phyloP scores from a whole-genome alignment of 2,113 vertebrate genomes.

The Nothocercus julius region DNA sequence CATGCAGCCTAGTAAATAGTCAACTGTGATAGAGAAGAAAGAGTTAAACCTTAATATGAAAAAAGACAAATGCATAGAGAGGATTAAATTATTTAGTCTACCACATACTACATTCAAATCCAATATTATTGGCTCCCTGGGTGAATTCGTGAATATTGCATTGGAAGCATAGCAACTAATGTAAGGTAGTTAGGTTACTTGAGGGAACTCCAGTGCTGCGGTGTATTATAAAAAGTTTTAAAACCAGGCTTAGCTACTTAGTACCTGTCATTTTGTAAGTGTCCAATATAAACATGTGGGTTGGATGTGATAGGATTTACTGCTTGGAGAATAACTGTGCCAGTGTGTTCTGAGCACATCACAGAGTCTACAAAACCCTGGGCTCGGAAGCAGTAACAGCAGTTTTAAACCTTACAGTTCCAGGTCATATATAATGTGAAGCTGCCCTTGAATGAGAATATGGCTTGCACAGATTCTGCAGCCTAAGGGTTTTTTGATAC shows the following conservation, averaged over 20 bases:
- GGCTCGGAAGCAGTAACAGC: background rate
- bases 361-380: background rate
- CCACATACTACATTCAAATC: background rate
- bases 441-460: background rate
- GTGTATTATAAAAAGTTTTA: background rate
- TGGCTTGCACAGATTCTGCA: background rate
- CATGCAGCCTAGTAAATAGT: background rate
- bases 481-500: background rate
- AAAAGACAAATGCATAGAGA: background rate
- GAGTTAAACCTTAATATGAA: background rate
- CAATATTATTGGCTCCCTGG: background rate
- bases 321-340: constrained; percentile 18
- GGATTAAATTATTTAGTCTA: background rate
- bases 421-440: background rate
- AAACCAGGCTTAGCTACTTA: constrained; percentile 38
- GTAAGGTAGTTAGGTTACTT: background rate
- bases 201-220: background rate
- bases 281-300: constrained; percentile 22
- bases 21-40: background rate
- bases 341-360: constrained; percentile 1
- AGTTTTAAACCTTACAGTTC: background rate
- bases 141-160: background rate
- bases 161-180: background rate
- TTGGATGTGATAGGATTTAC: constrained; percentile 42
- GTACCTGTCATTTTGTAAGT: constrained; percentile 11